phyloP scores from a whole-genome alignment of 2,888 invertebrate species.

The Hemicrepidius hirtus region DNA sequence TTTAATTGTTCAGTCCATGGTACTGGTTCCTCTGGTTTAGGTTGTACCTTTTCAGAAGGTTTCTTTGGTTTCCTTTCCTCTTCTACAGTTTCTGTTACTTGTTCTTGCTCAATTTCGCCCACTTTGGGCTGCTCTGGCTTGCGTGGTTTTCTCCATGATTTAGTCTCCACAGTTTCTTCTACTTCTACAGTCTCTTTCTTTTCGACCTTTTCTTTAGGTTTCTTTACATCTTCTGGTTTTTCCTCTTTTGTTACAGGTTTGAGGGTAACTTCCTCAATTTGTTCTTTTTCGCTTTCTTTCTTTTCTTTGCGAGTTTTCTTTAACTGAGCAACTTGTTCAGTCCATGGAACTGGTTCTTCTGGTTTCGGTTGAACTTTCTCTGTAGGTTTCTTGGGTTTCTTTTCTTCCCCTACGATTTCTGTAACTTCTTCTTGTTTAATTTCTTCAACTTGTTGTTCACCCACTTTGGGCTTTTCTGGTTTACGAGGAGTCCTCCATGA shows the following conservation, averaged over 20 bases:
- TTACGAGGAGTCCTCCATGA: constrained; percentile 34
- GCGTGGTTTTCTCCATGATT: constrained; percentile 52
- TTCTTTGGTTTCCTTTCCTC: constrained; percentile 28
- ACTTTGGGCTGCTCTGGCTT: constrained; percentile 65
- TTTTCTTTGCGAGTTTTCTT: constrained; percentile 68
- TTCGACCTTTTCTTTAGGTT: constrained; percentile 66
- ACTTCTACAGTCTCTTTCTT: background rate
- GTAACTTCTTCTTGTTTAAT: constrained; percentile 21
- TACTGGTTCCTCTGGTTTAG: constrained; percentile 31
- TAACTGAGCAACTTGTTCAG: constrained; percentile 76
- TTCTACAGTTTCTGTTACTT: background rate
- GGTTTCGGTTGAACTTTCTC: constrained; percentile 42
- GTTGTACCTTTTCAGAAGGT: constrained; percentile 20
- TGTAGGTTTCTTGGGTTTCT: constrained; percentile 31
- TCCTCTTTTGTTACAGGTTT: constrained; percentile 44
- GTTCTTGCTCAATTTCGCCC: constrained; percentile 9
- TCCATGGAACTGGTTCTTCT: constrained; percentile 72
- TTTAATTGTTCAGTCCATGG: constrained; percentile 48
- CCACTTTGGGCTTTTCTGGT: constrained; percentile 4
- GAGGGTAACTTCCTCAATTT: constrained; percentile 42
- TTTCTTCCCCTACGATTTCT: constrained; percentile 6
- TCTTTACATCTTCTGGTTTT: background rate
- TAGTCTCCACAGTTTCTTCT: constrained; percentile 42
- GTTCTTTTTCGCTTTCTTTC: constrained; percentile 55
- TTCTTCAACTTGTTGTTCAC: background rate